Evolutionary conservation across 2,797 vertebrate species (phyloP).

Genomic region (Balearica regulorum): DNA sequence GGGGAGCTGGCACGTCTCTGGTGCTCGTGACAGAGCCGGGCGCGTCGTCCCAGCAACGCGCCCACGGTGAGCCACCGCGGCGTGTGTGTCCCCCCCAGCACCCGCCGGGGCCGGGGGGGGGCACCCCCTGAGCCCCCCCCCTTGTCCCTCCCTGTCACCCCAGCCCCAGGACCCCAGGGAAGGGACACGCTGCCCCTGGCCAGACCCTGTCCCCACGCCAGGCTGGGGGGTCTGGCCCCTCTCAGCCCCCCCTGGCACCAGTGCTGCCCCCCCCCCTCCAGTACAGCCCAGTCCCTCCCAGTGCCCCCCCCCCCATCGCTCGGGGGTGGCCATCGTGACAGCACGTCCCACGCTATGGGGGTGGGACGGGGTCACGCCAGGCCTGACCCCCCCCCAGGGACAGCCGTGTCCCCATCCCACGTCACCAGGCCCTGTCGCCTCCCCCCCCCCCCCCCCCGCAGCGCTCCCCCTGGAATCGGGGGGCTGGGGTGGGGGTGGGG

Average conservation of each 20-base stretch:
- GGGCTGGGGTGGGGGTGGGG: too few species aligned
- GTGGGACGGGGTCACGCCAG: too few species aligned
- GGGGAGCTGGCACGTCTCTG: background rate
- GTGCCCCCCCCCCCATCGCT: too few species aligned
- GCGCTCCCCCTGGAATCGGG: background rate
- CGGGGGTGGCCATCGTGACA: background rate
- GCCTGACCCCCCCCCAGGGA: background rate
- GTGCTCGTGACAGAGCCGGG: background rate
- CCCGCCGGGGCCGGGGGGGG: background rate
- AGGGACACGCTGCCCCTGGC: background rate
- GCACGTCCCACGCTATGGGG: background rate
- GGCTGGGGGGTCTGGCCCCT: background rate
- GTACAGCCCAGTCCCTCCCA: background rate
- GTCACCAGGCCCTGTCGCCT: background rate
- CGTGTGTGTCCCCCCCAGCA: background rate
- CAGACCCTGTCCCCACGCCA: background rate
- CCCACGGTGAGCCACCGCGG: background rate
- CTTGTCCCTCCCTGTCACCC: background rate
- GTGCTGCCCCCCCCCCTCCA: background rate
- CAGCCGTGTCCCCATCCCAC: background rate
- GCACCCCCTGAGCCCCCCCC: too few species aligned
- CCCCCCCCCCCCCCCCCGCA: too few species aligned
- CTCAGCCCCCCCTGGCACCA: background rate
- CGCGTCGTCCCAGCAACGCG: background rate
- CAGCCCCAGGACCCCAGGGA: background rate